Evolutionary conservation across 1,140 invertebrate species (phyloP).

Genomic region (Ephestia elutella): DNA sequence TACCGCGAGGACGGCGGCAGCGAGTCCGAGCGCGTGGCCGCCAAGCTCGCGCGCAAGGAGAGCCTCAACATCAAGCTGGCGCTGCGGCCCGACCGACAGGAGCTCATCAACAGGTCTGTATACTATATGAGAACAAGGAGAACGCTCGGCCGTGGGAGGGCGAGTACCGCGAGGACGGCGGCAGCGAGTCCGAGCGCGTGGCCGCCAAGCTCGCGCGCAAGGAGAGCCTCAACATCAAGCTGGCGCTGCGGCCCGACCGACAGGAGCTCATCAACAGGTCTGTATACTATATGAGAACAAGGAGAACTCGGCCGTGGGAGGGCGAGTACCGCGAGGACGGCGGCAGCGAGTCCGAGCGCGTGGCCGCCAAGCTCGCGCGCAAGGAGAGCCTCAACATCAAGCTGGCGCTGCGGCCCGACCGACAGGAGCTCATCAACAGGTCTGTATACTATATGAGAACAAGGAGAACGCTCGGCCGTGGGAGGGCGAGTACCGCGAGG

Average conservation of each 20-base stretch:
- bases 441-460: slow-evolving; percentile 20
- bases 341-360: slow-evolving; percentile 72
- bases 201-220: slow-evolving; percentile 95
- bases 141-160: slow-evolving; percentile 87
- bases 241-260: slow-evolving; percentile 91
- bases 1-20: slow-evolving; percentile 80
- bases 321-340: slow-evolving; percentile 83
- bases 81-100: slow-evolving; percentile 92
- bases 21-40: slow-evolving; percentile 80
- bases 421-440: slow-evolving; percentile 94
- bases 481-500: slow-evolving; percentile 84
- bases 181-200: slow-evolving; percentile 76
- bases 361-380: slow-evolving; percentile 93
- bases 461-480: slow-evolving; percentile 73
- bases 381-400: slow-evolving; percentile 98
- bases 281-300: neutral
- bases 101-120: slow-evolving; percentile 87
- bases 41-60: slow-evolving; percentile 96
- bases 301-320: slow-evolving; percentile 77
- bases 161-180: slow-evolving; percentile 82
- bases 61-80: slow-evolving; percentile 95
- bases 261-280: slow-evolving; percentile 94
- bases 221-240: slow-evolving; percentile 95
- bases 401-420: slow-evolving; percentile 90
- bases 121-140: slow-evolving; percentile 83